phyloP scores from a whole-genome alignment of 2,113 vertebrate genomes.

The Anarrhichthys ocellatus region DNA sequence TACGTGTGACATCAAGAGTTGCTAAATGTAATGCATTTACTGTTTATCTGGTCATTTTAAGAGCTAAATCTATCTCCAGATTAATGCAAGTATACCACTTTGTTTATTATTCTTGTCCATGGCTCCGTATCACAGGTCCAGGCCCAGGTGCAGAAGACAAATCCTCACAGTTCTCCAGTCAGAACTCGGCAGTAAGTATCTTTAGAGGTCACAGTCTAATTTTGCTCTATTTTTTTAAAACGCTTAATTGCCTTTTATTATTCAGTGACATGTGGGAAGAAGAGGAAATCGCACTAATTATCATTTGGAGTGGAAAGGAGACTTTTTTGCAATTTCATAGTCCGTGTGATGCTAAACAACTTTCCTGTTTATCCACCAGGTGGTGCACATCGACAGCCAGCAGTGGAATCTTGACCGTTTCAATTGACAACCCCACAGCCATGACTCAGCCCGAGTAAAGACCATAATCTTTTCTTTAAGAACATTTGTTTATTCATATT shows the following conservation, averaged over 20 bases:
- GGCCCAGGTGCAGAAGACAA: slow-evolving; percentile 69
- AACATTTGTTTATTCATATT: neutral
- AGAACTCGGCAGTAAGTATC: slow-evolving; percentile 73
- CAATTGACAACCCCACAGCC: slow-evolving; percentile 96
- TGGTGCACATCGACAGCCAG: slow-evolving; percentile 90
- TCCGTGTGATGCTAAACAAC: neutral
- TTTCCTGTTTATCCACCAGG: slow-evolving; percentile 80
- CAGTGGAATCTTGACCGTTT: slow-evolving; percentile 92
- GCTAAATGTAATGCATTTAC: neutral
- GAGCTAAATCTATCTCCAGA: neutral
- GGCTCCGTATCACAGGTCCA: slow-evolving; percentile 63
- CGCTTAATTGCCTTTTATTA: neutral
- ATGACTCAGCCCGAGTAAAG: slow-evolving; percentile 90
- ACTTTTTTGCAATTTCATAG: slow-evolving; percentile 19
- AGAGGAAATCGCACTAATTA: neutral
- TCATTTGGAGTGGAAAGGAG: slow-evolving; percentile 14
- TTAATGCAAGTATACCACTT: neutral
- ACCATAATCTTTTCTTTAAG: neutral
- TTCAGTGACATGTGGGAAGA: neutral
- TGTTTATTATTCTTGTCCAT: neutral
- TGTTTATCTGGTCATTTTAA: neutral
- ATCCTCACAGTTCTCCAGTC: neutral
- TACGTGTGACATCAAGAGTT: neutral
- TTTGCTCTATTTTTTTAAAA: neutral
- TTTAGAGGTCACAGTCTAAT: neutral